Conservation (phyloP, 2,888 invertebrate species). For the Drosophila fulvimacula region DNA sequence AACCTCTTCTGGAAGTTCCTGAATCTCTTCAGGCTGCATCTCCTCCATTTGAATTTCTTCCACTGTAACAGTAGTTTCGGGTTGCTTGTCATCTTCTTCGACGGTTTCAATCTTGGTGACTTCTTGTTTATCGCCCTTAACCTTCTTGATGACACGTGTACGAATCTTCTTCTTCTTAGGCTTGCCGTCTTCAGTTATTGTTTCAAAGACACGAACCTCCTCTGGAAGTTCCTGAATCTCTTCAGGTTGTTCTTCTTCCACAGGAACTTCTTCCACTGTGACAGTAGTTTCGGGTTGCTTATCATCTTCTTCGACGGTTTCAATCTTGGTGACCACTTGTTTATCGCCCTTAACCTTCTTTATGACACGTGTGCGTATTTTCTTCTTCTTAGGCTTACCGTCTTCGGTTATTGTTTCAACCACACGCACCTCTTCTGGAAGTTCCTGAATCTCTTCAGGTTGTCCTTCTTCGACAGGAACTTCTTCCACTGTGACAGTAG, state of each 20-base stretch:
- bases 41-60: slow-evolving; percentile 30
- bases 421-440: too few relatives aligned
- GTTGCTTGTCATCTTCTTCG: slow-evolving; percentile 44
- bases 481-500: too few relatives aligned
- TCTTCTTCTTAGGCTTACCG: too few relatives aligned
- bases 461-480: too few relatives aligned
- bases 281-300: slow-evolving; percentile 5
- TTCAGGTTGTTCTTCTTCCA: slow-evolving; percentile 17
- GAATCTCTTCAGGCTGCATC: slow-evolving; percentile 2
- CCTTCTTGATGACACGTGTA: slow-evolving; percentile 48
- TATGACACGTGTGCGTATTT: too few relatives aligned
- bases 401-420: too few relatives aligned
- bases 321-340: too few relatives aligned
- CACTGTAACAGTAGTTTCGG: slow-evolving; percentile 42
- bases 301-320: too few relatives aligned
- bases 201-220: slow-evolving; percentile 36
- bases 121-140: slow-evolving; percentile 50
- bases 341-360: too few relatives aligned
- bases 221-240: slow-evolving; percentile 38
- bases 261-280: slow-evolving; percentile 18
- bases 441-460: too few relatives aligned
- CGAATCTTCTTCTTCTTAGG: slow-evolving; percentile 45
- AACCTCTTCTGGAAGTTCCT: background rate
- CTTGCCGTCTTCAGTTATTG: slow-evolving; percentile 40
- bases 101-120: slow-evolving; percentile 53